These are phyloP conservation scores for Blastomussa wellsi DNA, from an alignment of 92 coral and sea anemone genomes.

Conservation along the genomic window DNA sequence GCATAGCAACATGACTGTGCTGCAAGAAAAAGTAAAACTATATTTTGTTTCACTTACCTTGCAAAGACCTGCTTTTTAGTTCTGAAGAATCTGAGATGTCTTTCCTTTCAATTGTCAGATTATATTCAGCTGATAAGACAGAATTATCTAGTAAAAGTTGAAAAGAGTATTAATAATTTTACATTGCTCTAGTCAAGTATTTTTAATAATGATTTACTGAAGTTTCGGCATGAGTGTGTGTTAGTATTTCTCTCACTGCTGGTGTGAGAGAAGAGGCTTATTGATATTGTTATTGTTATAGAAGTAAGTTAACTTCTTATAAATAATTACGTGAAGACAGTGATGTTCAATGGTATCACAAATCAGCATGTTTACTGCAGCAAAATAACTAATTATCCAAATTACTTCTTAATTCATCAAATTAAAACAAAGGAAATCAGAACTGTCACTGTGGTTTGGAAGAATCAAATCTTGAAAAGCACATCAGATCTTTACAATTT, in stretches of 20 bases:
- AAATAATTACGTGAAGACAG: background rate
- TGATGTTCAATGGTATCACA: background rate
- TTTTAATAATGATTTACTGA: background rate
- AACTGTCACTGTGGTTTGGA: too few species aligned
- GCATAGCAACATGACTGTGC: background rate
- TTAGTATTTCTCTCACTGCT: too few species aligned
- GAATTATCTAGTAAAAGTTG: constrained; percentile 3
- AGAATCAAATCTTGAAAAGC: too few species aligned
- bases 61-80: constrained; percentile 14
- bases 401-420: too few species aligned
- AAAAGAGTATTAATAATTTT: background rate
- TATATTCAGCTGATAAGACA: constrained; percentile 10
- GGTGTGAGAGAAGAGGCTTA: too few species aligned
- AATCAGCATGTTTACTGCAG: background rate
- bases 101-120: constrained; percentile 25
- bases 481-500: too few species aligned
- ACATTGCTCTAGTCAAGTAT: background rate
- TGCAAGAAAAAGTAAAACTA: background rate
- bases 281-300: too few species aligned
- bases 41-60: constrained; percentile 3
- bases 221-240: background rate
- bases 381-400: too few species aligned
- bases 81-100: constrained; percentile 5
- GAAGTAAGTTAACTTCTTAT: background rate
- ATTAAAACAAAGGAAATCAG: too few species aligned